Evolutionary conservation across 2,888 invertebrate genomes (phyloP), one percentile per base, ranked within the genome.

Genomic region (Spicauda simplicius): DNA sequence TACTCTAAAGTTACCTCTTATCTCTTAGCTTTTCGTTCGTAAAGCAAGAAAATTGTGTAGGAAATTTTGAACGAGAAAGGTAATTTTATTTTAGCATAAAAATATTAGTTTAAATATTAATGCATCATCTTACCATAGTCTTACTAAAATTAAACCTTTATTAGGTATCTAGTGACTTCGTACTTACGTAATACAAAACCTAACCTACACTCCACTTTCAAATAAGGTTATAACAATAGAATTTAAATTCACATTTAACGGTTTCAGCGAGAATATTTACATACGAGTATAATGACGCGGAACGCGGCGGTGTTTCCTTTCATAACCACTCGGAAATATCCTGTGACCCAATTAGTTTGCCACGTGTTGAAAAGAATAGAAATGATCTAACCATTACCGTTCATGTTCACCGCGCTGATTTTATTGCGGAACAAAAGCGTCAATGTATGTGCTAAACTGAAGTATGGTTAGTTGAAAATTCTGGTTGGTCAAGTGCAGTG

Each of bases 211-310:
- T 53, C 52, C 55, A 64, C n/a, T 65, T 54, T 59, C 45, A 59
- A 65, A 60, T 60, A 55, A 66, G 54, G 55, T 66, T 66, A 75
- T 76, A 77, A 76, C 75, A 77, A 80, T 76, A 77, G 78, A 83
- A 83, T 81, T 80, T 85, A 77, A 82, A 83, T 84, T 83, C 79
- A 77, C 80, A 79, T 81, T 83, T 80, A 82, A 81, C 81, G 79
- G 74, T 65, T 68, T 70, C 75, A 73, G 74, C 70, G 79, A 80
- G 82, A 85, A 87, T 85, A 86, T 87, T 86, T 82, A 81, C 80
- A 77, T 76, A 76, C 74, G 77, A 74, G 77, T 80, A 84, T 72
- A 86, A 86, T 83, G 84, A 82, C 80, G 81, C 79, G 77, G 80
- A 78, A 77, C 81, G 78, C 74, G 76, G 74, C 82, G 79, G 78